Evolutionary conservation across 2,797 vertebrate species (phyloP).

Genomic region (Lepilemur septentrionalis): DNA sequence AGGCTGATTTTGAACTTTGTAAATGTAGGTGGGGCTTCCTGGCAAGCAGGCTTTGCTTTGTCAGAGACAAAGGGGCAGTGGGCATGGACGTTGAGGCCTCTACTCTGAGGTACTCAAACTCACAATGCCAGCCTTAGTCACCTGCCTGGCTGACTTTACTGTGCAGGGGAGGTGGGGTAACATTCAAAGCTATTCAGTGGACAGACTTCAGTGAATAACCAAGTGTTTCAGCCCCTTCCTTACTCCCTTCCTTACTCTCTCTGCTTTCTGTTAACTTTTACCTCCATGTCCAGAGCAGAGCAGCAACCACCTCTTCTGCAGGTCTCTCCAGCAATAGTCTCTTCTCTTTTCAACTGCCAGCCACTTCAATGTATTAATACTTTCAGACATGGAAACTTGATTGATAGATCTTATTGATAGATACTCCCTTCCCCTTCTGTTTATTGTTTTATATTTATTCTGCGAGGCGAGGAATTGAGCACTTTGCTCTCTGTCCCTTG

Average conservation of each 20-base stretch:
- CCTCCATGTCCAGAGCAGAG: not conserved
- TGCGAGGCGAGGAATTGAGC: not conserved
- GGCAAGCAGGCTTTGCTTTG: not conserved
- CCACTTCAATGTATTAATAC: not conserved
- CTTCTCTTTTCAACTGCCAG: not conserved
- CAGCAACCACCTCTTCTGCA: accelerated
- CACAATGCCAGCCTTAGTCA: not conserved
- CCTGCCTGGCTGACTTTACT: not conserved
- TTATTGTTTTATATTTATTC: not conserved
- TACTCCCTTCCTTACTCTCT: accelerated
- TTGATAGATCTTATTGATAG: no score
- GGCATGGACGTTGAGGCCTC: accelerated
- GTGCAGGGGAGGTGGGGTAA: accelerated
- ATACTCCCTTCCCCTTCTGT: not conserved
- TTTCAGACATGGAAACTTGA: not conserved
- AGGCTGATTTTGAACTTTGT: not conserved
- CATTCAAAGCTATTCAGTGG: not conserved
- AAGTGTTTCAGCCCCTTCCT: no score
- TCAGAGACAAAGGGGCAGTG: not conserved
- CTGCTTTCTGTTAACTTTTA: not conserved
- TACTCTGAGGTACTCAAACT: not conserved
- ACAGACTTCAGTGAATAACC: not conserved
- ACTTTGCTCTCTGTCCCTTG: not conserved
- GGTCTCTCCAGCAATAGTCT: not conserved
- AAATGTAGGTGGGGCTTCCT: not conserved